Conservation (phyloP, 2,113 vertebrate species). For the Macquaria ambigua region DNA sequence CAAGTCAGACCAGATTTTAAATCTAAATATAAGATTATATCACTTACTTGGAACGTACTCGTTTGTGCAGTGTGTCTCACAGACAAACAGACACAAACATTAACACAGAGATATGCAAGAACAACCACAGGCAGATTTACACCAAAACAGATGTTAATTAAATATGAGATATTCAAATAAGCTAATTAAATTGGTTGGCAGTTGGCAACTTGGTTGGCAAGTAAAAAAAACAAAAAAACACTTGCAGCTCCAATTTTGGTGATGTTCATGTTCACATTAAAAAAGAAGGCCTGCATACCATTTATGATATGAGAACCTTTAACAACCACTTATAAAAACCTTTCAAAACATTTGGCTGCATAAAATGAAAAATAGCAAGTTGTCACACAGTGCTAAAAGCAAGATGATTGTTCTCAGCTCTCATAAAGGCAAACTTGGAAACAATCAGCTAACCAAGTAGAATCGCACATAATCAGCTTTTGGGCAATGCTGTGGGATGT, state of each 20-base stretch:
- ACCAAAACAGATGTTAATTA: background rate
- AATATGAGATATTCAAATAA: background rate
- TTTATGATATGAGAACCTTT: background rate
- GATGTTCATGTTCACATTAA: background rate
- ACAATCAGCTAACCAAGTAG: background rate
- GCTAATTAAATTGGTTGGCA: background rate
- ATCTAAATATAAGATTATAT: background rate
- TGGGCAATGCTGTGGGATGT: background rate
- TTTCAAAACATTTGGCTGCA: conserved; percentile 12
- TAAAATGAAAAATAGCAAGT: background rate
- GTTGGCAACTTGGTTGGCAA: background rate
- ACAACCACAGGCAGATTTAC: background rate
- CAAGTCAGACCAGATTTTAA: background rate
- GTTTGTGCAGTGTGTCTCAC: background rate
- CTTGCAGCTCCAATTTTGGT: background rate
- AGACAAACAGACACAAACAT: background rate
- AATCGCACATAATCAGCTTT: background rate
- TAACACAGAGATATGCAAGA: background rate
- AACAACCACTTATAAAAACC: background rate
- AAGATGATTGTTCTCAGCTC: background rate
- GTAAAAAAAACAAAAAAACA: background rate
- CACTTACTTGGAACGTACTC: background rate
- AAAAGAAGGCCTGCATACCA: background rate
- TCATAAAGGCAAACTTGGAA: background rate
- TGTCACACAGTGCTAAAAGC: background rate